phyloP scores from a whole-genome alignment of 2,113 vertebrate genomes.

The Vireo altiloquus region DNA sequence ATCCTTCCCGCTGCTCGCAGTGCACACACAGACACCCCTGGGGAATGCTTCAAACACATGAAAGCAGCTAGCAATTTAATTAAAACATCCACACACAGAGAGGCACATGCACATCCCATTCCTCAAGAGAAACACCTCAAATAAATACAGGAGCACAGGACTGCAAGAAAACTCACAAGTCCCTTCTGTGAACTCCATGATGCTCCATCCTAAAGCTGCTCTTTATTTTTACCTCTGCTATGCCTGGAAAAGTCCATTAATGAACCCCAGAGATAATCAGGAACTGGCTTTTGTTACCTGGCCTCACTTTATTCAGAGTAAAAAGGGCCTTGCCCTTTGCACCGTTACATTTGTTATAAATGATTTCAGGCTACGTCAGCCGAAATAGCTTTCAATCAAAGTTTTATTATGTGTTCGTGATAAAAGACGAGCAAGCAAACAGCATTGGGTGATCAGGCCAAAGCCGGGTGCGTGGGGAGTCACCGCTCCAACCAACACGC shows the following conservation, averaged over 20 bases:
- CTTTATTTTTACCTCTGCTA: not conserved
- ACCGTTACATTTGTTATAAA: no score
- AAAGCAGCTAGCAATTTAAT: conserved; percentile 15
- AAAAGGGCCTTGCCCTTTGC: not conserved
- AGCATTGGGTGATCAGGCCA: no score
- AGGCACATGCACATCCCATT: not conserved
- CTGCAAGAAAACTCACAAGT: not conserved
- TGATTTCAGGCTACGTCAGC: no score
- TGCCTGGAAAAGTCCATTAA: not conserved
- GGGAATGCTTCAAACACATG: not conserved
- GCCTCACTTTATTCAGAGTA: not conserved
- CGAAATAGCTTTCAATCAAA: no score
- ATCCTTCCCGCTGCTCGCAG: accelerated
- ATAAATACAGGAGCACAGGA: not conserved
- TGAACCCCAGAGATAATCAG: not conserved
- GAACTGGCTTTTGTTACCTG: not conserved
- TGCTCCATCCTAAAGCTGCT: not conserved
- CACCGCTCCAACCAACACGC: no score
- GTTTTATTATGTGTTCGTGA: no score
- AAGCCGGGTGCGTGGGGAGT: no score
- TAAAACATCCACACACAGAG: not conserved
- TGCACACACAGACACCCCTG: accelerated
- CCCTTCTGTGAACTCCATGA: not conserved
- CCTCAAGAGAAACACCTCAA: not conserved
- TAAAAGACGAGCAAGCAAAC: no score